Conservation (phyloP, 2,113 vertebrate species). For the Zapus hudsonius region DNA sequence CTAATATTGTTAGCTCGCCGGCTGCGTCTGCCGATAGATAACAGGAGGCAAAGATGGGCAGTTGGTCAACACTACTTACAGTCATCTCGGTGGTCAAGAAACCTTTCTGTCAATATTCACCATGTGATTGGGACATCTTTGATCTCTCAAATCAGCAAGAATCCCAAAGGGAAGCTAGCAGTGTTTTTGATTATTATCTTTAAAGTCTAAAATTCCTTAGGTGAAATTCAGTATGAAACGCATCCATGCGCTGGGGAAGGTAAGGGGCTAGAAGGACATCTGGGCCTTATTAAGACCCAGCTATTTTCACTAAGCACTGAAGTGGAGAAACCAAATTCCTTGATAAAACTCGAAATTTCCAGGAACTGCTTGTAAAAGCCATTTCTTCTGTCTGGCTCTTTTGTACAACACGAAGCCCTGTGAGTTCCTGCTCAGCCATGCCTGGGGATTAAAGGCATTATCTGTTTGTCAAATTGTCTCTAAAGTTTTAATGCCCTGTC, state of each 20-base stretch:
- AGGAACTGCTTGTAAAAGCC: slow-evolving; percentile 86
- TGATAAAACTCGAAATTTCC: slow-evolving; percentile 88
- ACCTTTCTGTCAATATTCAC: slow-evolving; percentile 75
- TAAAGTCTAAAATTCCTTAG: slow-evolving; percentile 89
- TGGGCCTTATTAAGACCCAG: slow-evolving; percentile 87
- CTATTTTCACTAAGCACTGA: slow-evolving; percentile 88
- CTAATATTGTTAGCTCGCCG: slow-evolving; percentile 81
- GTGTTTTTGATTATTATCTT: slow-evolving; percentile 90
- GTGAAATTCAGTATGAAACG: slow-evolving; percentile 90
- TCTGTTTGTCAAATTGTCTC: slow-evolving; percentile 73
- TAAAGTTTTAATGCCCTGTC: slow-evolving; percentile 56
- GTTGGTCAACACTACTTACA: slow-evolving; percentile 57
- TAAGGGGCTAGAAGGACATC: slow-evolving; percentile 87
- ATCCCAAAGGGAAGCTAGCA: slow-evolving; percentile 86
- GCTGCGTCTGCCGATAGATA: slow-evolving; percentile 70
- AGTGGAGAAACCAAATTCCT: slow-evolving; percentile 88
- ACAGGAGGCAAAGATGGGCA: slow-evolving; percentile 68
- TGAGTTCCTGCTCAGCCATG: slow-evolving; percentile 32
- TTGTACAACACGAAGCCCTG: slow-evolving; percentile 76
- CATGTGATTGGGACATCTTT: slow-evolving; percentile 82
- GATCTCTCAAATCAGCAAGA: slow-evolving; percentile 85
- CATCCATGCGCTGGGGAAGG: slow-evolving; percentile 86
- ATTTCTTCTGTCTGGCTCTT: slow-evolving; percentile 85
- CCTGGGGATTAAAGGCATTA: slow-evolving; percentile 76
- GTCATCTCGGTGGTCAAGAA: slow-evolving; percentile 79